These are phyloP conservation scores for Sycophila sp. DNA, from an alignment of 1,140 invertebrate species.

Conservation along the genomic window DNA sequence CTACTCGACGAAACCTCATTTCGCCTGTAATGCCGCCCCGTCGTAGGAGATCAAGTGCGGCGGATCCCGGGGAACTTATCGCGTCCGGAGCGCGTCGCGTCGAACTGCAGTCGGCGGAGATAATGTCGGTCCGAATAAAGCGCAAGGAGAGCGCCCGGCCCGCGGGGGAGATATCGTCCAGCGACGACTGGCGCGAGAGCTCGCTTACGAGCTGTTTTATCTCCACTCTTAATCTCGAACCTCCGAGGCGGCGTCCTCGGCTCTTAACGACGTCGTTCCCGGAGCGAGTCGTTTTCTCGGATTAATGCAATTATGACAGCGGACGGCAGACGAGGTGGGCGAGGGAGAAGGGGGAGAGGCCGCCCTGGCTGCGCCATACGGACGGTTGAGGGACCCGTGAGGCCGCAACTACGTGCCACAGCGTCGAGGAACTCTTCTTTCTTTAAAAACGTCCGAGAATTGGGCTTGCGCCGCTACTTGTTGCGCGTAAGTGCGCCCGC, in stretches of 20 bases:
- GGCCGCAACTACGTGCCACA: background rate
- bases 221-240: conserved; percentile 39
- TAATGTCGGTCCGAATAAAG: conserved; percentile 22
- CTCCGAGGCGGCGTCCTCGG: background rate
- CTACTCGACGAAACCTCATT: background rate
- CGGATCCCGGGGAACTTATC: no score
- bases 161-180: background rate
- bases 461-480: background rate
- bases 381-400: no score
- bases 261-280: conserved; percentile 40
- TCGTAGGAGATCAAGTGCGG: no score
- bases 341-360: background rate
- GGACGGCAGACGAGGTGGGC: background rate
- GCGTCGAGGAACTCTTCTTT: background rate
- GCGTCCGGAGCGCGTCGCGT: background rate
- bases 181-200: background rate
- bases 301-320: conserved; percentile 27
- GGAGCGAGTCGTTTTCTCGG: background rate
- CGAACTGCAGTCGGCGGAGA: background rate
- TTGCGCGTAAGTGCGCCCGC: no score
- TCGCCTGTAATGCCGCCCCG: no score
- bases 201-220: conserved; percentile 39
- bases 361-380: no score
- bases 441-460: conserved; percentile 1
- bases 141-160: no score